Evolutionary conservation across 2,888 invertebrate genomes (phyloP).

Genomic region (Apodemia duryi): DNA sequence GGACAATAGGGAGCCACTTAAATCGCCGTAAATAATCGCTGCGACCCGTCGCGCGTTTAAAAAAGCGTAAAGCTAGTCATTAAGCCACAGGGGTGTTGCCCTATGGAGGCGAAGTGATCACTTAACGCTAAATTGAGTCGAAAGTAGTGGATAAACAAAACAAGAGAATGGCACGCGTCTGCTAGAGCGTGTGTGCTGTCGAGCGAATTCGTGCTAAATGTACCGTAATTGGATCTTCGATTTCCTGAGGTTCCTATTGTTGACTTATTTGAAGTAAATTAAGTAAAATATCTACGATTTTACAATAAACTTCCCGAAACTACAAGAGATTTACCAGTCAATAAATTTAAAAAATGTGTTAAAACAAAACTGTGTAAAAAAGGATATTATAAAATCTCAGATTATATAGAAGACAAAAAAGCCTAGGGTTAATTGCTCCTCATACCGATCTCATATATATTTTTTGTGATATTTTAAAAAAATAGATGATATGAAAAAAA

Average conservation of each 20-base stretch:
- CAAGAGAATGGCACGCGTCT: slow-evolving; percentile 56
- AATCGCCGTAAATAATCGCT: slow-evolving; percentile 55
- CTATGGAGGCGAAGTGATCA: slow-evolving; percentile 48
- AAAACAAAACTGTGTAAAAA: too few species aligned
- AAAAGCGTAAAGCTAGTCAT: slow-evolving; percentile 54
- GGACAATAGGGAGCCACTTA: slow-evolving; percentile 50
- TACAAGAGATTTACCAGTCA: too few species aligned
- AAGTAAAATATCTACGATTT: too few species aligned
- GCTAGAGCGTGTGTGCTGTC: slow-evolving; percentile 43
- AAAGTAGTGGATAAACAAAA: slow-evolving; percentile 67
- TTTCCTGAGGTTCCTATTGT: slow-evolving; percentile 40
- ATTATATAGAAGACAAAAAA: too few species aligned
- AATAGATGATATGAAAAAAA: too few species aligned
- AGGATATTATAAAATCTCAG: too few species aligned
- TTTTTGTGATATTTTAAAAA: too few species aligned
- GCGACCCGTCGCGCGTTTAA: slow-evolving; percentile 56
- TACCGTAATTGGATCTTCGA: slow-evolving; percentile 70
- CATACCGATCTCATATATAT: too few species aligned
- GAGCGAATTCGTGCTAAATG: slow-evolving; percentile 58
- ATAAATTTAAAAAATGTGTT: too few species aligned
- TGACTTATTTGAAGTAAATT: slow-evolving; percentile 17
- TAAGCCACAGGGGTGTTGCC: slow-evolving; percentile 49
- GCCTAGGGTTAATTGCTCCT: too few species aligned
- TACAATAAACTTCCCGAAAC: too few species aligned
- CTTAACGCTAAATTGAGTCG: slow-evolving; percentile 69